Evolutionary conservation across 2,797 vertebrate genomes (phyloP), one percentile per base, ranked within the genome.

Genomic region (Molossus alvarezi): DNA sequence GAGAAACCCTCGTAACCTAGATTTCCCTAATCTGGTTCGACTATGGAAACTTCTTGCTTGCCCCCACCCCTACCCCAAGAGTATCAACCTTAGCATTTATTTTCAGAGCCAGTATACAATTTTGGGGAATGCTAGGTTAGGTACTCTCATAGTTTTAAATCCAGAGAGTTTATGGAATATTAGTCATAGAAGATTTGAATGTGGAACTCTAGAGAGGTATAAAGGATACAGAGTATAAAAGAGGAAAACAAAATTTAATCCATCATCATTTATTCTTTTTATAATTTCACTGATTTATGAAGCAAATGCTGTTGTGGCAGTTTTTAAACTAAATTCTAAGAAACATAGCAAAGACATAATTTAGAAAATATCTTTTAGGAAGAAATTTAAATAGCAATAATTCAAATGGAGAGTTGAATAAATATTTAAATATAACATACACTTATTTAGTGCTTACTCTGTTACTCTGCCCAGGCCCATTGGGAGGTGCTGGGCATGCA

Each of bases 241-340:
- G 81, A 89, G 33, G 48, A 33, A 55, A 87, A 37, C 41, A 45
- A n/a, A n/a, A n/a, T 23, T 55, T 67, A 79, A 29, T 72, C 58
- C 20, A 8, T 80, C 9, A 57, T 45, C 9, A 58, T 60, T 90
- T 33, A 65, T 80, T 65, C 65, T 41, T 77, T 67, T 79, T 3
- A 79, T 14, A 80, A 53, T 82, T 91, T 93, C 18, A 67, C 18
- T 62, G 57, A 91, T 88, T 91, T 93, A 84, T 81, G 90, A 76
- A 92, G 33, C 62, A 97, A 81, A 75, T 93, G 20, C 65, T 85
- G 29, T 73, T 23, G 6, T 77, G 87, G 37, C 17, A 81, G 41
- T 45, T 96, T 95, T 92, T 72, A 95, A 91, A 67, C 27, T 82
- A 81, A 92, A n/a, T 88, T 92, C 48, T 88, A 91, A 92, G 91